Base-by-base conservation (phyloP, 2,113 vertebrate genomes). In the Turnix velox region DNA sequence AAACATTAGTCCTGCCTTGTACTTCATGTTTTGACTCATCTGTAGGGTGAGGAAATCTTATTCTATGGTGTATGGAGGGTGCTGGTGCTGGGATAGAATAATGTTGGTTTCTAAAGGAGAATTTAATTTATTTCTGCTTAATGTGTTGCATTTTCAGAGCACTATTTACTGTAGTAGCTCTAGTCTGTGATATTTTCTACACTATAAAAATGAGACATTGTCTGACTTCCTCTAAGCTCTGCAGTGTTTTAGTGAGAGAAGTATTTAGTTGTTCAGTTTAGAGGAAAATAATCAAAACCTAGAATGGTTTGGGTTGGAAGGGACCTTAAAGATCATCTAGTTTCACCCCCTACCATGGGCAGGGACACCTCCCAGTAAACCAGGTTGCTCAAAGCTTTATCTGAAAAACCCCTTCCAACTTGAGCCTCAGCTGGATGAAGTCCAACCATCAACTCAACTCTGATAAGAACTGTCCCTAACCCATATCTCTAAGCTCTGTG, bases 171-270 rank as follows among this genome's bases (percentile, higher is more conserved):
- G 8, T 15, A 40, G 48, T 37, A 28, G n/a, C 28, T 49, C 1
- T 6, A 22, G 28, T 10, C n/a, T 23, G 43, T 16, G 35, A 31
- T 6, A 3, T 49, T 57, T 71, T 48, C 71, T 35, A n/a, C 12
- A 0, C 51, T 13, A 7, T 18, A 51, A 51, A 75, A 89, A 46
- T 24, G 42, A 68, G 49, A 13, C 2, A 0, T 10, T 9, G 6
- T 37, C 19, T 33, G 30, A 15, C 11, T 45, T 84, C 15, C 61
- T 78, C 7, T n/a, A 81, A 74, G 25, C 12, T 61, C 23, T 11
- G n/a, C 14, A 24, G 16, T 6, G 9, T 52, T 79, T 40, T 33
- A 27, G 13, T 33, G 31, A 24, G 62, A 45, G n/a, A 63, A 68
- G 11, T 2, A 1, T 87, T 84, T 54, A 1, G 3, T 37, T 65